Percentiles rank a stretch among this genome's conserved stretches.
phyloP scores from a whole-genome alignment of 1,140 invertebrate genomes.

The Acyrthosiphon pisum region DNA sequence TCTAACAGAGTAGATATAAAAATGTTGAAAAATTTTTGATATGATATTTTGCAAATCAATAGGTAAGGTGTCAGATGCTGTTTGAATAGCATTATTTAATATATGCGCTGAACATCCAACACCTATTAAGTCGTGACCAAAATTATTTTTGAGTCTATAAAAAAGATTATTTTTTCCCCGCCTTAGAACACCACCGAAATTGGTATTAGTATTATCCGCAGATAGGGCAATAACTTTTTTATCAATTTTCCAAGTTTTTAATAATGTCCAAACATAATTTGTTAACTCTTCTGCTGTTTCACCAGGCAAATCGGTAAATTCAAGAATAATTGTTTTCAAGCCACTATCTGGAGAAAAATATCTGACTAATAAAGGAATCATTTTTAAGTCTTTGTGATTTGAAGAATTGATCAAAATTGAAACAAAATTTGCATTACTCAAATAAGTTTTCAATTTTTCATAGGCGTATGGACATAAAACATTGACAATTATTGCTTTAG shows the following conservation, averaged over 20 bases:
- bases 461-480: neutral
- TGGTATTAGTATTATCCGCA: no score
- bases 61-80: neutral
- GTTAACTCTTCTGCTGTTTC: neutral
- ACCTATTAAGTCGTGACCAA: neutral
- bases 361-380: neutral
- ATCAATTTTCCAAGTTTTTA: neutral
- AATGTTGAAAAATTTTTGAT: conserved; percentile 8
- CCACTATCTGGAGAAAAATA: neutral
- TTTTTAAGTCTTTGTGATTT: neutral
- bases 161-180: no score
- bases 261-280: conserved; percentile 15
- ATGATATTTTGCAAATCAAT: conserved; percentile 1
- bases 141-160: neutral
- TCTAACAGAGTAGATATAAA: neutral
- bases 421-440: conserved; percentile 8
- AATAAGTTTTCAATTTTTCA: neutral
- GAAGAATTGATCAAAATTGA: neutral
- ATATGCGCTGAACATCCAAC: neutral
- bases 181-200: no score
- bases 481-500: neutral
- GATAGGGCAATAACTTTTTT: no score
- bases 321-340: conserved; percentile 6
- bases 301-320: neutral
- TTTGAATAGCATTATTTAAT: neutral